These are phyloP conservation scores for Pocillopora damicornis DNA, from an alignment of 64 coral and sea anemone genomes.

Conservation along the genomic window DNA sequence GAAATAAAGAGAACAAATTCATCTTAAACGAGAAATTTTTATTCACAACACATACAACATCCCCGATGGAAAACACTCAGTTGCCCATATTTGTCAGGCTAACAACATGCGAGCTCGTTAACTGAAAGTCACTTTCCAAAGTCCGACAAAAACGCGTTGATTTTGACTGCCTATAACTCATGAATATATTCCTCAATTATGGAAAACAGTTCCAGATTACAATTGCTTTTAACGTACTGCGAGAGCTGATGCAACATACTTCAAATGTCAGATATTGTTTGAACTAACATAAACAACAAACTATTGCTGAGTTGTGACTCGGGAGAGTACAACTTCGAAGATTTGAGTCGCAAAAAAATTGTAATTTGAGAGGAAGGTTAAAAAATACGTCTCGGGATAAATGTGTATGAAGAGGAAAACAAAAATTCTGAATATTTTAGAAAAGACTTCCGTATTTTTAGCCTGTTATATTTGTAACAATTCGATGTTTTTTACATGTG, in stretches of 20 bases:
- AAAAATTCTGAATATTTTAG: neutral
- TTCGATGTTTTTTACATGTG: constrained; percentile 36
- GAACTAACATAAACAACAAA: constrained; percentile 2
- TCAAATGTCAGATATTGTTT: constrained; percentile 52
- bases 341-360: neutral
- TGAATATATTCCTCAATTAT: constrained; percentile 78
- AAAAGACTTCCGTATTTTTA: neutral
- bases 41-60: neutral
- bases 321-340: neutral
- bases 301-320: neutral
- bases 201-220: constrained; percentile 37
- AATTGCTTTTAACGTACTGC: constrained; percentile 15
- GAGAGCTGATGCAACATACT: constrained; percentile 32
- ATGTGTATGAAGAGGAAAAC: neutral
- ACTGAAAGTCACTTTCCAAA: constrained; percentile 30
- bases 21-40: neutral
- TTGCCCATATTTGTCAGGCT: constrained; percentile 11
- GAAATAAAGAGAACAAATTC: neutral
- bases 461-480: constrained; percentile 5
- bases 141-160: constrained; percentile 24
- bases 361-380: constrained; percentile 3
- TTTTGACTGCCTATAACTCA: constrained; percentile 41
- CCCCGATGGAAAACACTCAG: neutral
- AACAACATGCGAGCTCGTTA: constrained; percentile 19
- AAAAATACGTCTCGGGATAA: neutral